These are phyloP conservation scores for Crenuchus spilurus DNA, from an alignment of 2,797 vertebrate species.

Conservation along the genomic window DNA sequence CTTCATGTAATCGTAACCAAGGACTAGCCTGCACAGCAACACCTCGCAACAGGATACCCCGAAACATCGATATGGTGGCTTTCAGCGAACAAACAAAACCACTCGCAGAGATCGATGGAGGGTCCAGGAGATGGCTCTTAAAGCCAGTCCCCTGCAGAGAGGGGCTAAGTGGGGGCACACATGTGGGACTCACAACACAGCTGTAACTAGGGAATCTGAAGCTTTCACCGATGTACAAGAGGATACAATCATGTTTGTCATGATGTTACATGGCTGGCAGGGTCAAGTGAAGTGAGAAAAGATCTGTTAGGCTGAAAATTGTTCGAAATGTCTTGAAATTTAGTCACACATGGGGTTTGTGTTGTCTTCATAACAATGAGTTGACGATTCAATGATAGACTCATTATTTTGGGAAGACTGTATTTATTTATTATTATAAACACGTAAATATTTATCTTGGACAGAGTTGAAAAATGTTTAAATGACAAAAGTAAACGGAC, in stretches of 20 bases:
- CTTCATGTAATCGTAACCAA: slow-evolving; percentile 36
- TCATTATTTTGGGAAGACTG: not conserved
- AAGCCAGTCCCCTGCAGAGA: slow-evolving; percentile 39
- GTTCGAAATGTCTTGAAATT: not conserved
- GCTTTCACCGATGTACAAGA: slow-evolving; percentile 18
- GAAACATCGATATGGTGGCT: slow-evolving; percentile 53
- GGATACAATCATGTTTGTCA: not conserved
- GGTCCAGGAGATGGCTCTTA: slow-evolving; percentile 47
- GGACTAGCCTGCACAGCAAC: slow-evolving; percentile 41
- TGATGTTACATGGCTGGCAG: slow-evolving; percentile 4
- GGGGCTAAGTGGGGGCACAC: slow-evolving; percentile 35
- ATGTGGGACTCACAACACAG: slow-evolving; percentile 18
- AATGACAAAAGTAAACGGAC: not conserved
- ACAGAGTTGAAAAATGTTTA: not conserved
- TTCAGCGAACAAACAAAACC: slow-evolving; percentile 52
- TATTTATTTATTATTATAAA: slow-evolving; percentile 6
- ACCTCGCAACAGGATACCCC: slow-evolving; percentile 30
- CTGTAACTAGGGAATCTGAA: slow-evolving; percentile 7
- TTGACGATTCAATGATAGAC: slow-evolving; percentile 11
- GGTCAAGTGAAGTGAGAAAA: slow-evolving; percentile 8
- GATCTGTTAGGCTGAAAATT: slow-evolving; percentile 1
- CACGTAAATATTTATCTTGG: not conserved
- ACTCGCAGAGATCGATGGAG: slow-evolving; percentile 49
- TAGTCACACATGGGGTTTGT: not conserved
- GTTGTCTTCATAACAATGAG: not conserved